These are phyloP conservation scores for Pectinophora gossypiella DNA, from an alignment of 1,140 invertebrate species.

Conservation along the genomic window DNA sequence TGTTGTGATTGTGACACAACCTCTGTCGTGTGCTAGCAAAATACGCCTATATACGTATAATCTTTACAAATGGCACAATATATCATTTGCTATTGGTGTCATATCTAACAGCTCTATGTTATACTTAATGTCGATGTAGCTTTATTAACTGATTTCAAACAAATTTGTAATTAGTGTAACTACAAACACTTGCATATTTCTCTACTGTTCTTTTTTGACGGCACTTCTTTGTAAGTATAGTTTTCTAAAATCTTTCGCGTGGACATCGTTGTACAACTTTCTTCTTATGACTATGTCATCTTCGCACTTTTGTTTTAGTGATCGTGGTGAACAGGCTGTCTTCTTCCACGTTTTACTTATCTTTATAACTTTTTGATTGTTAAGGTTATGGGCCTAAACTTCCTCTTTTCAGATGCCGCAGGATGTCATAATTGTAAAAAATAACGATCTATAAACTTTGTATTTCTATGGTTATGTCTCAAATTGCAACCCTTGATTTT, in stretches of 20 bases:
- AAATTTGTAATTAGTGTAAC: not conserved
- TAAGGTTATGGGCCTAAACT: too few relatives aligned
- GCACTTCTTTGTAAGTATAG: too few relatives aligned
- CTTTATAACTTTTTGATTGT: too few relatives aligned
- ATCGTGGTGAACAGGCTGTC: too few relatives aligned
- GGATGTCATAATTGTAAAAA: not conserved
- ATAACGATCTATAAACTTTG: not conserved
- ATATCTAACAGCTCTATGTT: conserved; percentile 6
- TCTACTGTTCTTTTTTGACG: too few relatives aligned
- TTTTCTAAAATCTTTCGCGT: too few relatives aligned
- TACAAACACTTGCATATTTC: too few relatives aligned
- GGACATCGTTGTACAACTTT: too few relatives aligned
- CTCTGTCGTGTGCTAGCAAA: conserved; percentile 8
- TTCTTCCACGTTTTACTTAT: too few relatives aligned
- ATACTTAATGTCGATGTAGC: conserved; percentile 3
- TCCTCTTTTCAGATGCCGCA: not conserved
- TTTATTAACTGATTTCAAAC: not conserved
- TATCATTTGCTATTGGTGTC: conserved; percentile 45
- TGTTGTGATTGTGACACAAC: conserved; percentile 1
- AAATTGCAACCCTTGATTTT: conserved; percentile 57
- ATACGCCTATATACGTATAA: not conserved
- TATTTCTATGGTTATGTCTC: conserved; percentile 7
- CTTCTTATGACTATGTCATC: too few relatives aligned
- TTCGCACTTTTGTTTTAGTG: too few relatives aligned
- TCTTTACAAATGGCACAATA: conserved; percentile 34